These are phyloP conservation scores for Phyllopteryx taeniolatus DNA, from an alignment of 2,113 vertebrate genomes.

Conservation along the genomic window DNA sequence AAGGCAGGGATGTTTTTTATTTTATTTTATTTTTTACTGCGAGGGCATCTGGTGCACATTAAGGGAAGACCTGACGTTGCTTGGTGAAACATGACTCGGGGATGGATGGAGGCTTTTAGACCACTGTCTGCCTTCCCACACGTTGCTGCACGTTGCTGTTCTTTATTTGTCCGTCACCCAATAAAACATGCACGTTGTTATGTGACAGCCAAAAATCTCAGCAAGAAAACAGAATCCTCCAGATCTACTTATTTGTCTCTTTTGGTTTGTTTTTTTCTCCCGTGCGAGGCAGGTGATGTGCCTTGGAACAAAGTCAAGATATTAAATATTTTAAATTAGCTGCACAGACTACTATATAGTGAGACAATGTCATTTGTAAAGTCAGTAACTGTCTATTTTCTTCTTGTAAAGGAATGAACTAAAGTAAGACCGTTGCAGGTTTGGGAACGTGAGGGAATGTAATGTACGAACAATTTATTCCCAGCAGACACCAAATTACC, in stretches of 20 bases:
- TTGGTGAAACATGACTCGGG: slow-evolving; percentile 69
- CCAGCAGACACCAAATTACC: slow-evolving; percentile 44
- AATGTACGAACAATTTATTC: slow-evolving; percentile 38
- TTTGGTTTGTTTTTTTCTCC: slow-evolving; percentile 17
- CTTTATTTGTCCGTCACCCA: slow-evolving; percentile 73
- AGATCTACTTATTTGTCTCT: slow-evolving; percentile 11
- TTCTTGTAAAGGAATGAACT: slow-evolving; percentile 26
- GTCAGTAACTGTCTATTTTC: slow-evolving; percentile 35
- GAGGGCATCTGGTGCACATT: slow-evolving; percentile 74
- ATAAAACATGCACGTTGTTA: slow-evolving; percentile 60
- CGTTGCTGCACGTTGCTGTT: slow-evolving; percentile 62
- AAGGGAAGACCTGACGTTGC: slow-evolving; percentile 60
- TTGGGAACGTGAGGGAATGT: slow-evolving; percentile 31
- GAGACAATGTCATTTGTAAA: slow-evolving; percentile 35
- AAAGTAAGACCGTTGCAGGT: slow-evolving; percentile 2
- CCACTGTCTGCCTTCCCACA: slow-evolving; percentile 64
- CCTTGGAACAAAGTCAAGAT: neutral
- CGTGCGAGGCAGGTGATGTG: neutral
- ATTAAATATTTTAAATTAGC: slow-evolving; percentile 29
- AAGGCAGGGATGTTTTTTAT: slow-evolving; percentile 27
- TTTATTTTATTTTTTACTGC: slow-evolving; percentile 26
- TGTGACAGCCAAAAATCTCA: slow-evolving; percentile 42
- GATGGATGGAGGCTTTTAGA: slow-evolving; percentile 64
- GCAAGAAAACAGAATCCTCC: slow-evolving; percentile 29
- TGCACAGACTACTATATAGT: slow-evolving; percentile 10